phyloP scores from a whole-genome alignment of 2,888 invertebrate species.

The Microdon myrmicae region DNA sequence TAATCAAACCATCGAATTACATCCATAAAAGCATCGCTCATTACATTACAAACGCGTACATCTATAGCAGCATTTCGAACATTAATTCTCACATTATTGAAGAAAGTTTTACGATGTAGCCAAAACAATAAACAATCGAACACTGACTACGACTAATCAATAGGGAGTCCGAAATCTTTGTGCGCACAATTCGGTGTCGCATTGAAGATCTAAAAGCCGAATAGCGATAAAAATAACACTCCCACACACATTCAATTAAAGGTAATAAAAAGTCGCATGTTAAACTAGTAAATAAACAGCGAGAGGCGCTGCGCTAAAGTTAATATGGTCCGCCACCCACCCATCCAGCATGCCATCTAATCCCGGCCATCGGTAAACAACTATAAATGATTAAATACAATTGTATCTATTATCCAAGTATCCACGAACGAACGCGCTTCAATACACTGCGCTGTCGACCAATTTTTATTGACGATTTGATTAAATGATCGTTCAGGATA shows the following conservation, averaged over 20 bases:
- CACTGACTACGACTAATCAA: conserved; percentile 4
- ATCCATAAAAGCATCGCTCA: conserved; percentile 19
- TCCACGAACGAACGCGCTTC: conserved; percentile 1
- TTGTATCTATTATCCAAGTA: conserved; percentile 33
- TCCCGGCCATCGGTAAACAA: conserved; percentile 35
- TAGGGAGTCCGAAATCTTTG: conserved; percentile 2
- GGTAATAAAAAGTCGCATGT: conserved; percentile 49
- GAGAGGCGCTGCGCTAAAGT: not conserved
- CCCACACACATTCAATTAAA: conserved; percentile 51
- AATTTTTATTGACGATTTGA: conserved; percentile 50
- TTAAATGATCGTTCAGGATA: conserved; percentile 35
- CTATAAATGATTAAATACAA: conserved; percentile 48
- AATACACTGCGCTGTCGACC: conserved; percentile 23
- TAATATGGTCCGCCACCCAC: conserved; percentile 18
- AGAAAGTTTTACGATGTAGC: conserved; percentile 45
- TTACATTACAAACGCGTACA: conserved; percentile 8
- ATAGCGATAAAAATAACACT: conserved; percentile 42
- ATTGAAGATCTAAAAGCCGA: conserved; percentile 16
- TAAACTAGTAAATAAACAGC: conserved; percentile 49
- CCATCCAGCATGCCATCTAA: not conserved
- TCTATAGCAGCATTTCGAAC: conserved; percentile 18
- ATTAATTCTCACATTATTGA: conserved; percentile 35
- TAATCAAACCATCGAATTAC: conserved; percentile 14
- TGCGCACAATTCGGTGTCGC: conserved; percentile 17
- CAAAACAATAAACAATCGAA: conserved; percentile 42